Base-by-base conservation (phyloP, 2,113 vertebrate species). In the Perca schrenkii region DNA sequence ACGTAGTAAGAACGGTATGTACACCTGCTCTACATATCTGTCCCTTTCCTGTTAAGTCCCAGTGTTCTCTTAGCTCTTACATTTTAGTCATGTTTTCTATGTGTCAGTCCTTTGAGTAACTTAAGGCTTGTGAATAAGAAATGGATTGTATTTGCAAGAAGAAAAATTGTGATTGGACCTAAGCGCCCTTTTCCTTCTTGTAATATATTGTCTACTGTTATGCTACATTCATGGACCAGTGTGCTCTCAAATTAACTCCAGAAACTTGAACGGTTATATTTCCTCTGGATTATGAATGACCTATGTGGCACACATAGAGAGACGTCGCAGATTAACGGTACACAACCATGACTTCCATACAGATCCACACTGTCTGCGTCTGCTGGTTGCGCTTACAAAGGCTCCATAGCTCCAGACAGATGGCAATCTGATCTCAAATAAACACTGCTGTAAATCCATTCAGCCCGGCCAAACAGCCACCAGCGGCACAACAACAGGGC, bases 361-460 rank as follows among this genome's bases (percentile, higher is more conserved):
- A 81, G 64, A 69, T 80, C 68, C 36, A 72, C 74, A 61, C 79
- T 67, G 72, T 78, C 74, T 88, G 75, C 80, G 47, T 71, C 40
- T 43, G 16, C 57, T 10, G 40, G 15, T 34, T 5, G 22, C 46
- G 43, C 67, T 78, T 68, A 80, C 40, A 61, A 69, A 54, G 74
- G 52, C 78, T 88, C 80, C 77, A 70, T 16, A 80, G 74, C 76
- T 47, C 54, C 84, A 85, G 84, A 87, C 77, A 78, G 78, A 89
- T 83, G 75, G 77, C 58, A 83, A 85, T 86, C 81, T 87, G 82
- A 90, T 89, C 83, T 86, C 82, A 65, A 83, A 90, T 85, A 86
- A 91, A 92, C 86, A 91, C 70, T 52, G 28, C 67, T 28, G 67
- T 81, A 88, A 88, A 90, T 84, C 78, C 78, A 68, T 62, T 86